A percentile compares a stretch with the other conserved stretches of the same genome.
Conservation (phyloP, 1,140 invertebrate species). For the Choristoneura fumiferana region DNA sequence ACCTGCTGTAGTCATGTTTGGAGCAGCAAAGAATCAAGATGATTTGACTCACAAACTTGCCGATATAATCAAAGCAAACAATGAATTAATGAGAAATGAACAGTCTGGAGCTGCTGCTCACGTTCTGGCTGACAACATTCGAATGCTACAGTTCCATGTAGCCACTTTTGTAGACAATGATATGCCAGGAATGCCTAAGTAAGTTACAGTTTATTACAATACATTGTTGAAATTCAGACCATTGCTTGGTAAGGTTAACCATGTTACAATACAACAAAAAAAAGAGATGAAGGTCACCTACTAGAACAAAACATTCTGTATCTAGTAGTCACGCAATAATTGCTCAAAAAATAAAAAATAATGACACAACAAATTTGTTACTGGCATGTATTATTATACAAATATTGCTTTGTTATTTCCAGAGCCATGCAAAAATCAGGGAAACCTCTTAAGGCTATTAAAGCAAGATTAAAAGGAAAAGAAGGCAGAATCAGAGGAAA, state of each 20-base stretch:
- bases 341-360: too few species aligned
- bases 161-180: conserved; percentile 99
- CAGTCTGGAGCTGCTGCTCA: conserved; percentile 97
- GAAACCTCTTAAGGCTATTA: conserved; percentile 98
- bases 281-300: too few species aligned
- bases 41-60: conserved; percentile 99
- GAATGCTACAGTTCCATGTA: conserved; percentile 99
- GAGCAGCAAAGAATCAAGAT: conserved; percentile 98
- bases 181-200: conserved; percentile 97
- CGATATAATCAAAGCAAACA: conserved; percentile 99
- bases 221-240: too few species aligned
- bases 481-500: conserved; percentile 99
- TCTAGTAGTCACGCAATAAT: too few species aligned
- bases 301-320: too few species aligned
- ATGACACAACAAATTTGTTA: too few species aligned
- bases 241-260: too few species aligned
- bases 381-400: neutral
- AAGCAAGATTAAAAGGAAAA: conserved; percentile 94
- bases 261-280: too few species aligned
- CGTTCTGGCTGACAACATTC: conserved; percentile 97
- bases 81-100: conserved; percentile 97
- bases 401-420: conserved; percentile 37
- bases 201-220: conserved; percentile 35
- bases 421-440: conserved; percentile 99
- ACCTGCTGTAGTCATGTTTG: conserved; percentile 99